Conservation (phyloP, 2,888 invertebrate species). For the Plagiodera versicolora region DNA sequence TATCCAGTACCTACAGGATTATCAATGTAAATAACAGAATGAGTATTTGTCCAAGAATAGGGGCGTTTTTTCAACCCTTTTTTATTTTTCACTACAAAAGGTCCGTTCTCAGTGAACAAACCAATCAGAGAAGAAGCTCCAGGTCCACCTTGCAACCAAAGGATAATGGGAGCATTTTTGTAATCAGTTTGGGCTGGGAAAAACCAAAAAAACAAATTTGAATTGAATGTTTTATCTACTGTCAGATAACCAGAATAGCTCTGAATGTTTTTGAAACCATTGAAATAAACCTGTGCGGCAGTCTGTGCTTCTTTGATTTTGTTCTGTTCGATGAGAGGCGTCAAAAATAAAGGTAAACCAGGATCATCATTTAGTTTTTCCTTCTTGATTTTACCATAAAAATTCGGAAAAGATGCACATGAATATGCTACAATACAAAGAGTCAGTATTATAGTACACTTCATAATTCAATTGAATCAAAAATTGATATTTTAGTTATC, state of each 20-base stretch:
- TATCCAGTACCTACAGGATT: slow-evolving; percentile 88
- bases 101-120: slow-evolving; percentile 80
- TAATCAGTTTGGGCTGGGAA: slow-evolving; percentile 70
- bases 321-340: slow-evolving; percentile 72
- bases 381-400: slow-evolving; percentile 32
- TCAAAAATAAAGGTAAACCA: slow-evolving; percentile 71
- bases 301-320: slow-evolving; percentile 67
- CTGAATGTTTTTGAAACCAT: slow-evolving; percentile 61
- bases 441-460: not conserved
- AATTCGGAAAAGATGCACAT: slow-evolving; percentile 30
- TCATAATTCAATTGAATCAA: too few species aligned
- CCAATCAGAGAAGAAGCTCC: slow-evolving; percentile 80
- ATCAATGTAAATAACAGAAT: slow-evolving; percentile 85
- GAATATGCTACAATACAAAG: not conserved
- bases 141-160: slow-evolving; percentile 88
- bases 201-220: slow-evolving; percentile 91
- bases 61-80: slow-evolving; percentile 60
- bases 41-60: slow-evolving; percentile 78
- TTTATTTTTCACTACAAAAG: slow-evolving; percentile 57
- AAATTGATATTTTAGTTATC: too few species aligned
- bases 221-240: slow-evolving; percentile 74
- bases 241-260: slow-evolving; percentile 85
- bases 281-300: slow-evolving; percentile 58
- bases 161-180: slow-evolving; percentile 68
- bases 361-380: slow-evolving; percentile 41